Conservation (phyloP, 2,888 invertebrate genomes). For the Apodemia duryi region DNA sequence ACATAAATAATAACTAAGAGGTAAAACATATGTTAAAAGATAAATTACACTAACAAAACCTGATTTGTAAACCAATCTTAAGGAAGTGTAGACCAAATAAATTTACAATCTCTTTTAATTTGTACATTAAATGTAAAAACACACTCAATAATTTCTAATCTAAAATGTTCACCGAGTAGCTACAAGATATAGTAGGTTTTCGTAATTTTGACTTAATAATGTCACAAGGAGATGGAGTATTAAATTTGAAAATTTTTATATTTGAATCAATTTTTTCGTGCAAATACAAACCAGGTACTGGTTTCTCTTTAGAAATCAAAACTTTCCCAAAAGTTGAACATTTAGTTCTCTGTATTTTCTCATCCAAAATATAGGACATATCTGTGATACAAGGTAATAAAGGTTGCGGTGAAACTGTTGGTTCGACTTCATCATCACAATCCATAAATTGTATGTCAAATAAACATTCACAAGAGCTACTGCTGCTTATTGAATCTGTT, state of each 20-base stretch:
- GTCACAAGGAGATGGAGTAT: conserved; percentile 60
- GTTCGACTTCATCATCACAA: conserved; percentile 32
- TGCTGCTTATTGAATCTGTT: conserved; percentile 38
- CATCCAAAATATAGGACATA: conserved; percentile 51
- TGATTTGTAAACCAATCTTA: too few relatives aligned
- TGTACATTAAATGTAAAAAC: not conserved
- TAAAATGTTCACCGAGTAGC: conserved; percentile 24
- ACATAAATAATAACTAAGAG: too few relatives aligned
- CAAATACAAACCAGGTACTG: conserved; percentile 55
- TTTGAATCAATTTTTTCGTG: conserved; percentile 36
- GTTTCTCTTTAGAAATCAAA: conserved; percentile 44
- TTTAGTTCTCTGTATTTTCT: conserved; percentile 44
- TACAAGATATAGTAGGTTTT: conserved; percentile 38
- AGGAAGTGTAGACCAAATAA: too few relatives aligned
- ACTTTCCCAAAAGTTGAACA: conserved; percentile 62
- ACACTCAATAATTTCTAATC: not conserved
- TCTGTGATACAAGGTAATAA: conserved; percentile 49
- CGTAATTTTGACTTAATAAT: conserved; percentile 47
- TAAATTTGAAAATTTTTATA: conserved; percentile 54
- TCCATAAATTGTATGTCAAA: conserved; percentile 41
- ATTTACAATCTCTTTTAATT: not conserved
- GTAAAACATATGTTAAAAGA: too few relatives aligned
- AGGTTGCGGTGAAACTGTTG: conserved; percentile 34
- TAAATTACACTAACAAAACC: too few relatives aligned
- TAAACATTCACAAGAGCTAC: conserved; percentile 53